A percentile compares a stretch with the other conserved stretches of the same genome.
Conservation (phyloP, 2,888 invertebrate species). For the Acronicta alni region DNA sequence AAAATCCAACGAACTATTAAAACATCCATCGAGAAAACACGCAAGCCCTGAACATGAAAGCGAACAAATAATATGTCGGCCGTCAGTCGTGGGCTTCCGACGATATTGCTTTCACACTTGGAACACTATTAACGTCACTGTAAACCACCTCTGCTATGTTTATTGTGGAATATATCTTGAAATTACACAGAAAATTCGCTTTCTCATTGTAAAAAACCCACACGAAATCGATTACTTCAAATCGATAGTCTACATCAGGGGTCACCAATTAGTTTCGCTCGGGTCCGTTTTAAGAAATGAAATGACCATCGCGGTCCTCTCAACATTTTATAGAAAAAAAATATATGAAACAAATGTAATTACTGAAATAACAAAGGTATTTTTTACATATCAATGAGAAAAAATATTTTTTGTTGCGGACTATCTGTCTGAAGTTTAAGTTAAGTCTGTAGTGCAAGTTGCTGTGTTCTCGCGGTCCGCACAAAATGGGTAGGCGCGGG, state of each 20-base stretch:
- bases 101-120: slow-evolving; percentile 50
- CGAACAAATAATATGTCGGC: slow-evolving; percentile 37
- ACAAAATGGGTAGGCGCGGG: no score
- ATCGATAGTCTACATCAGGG: slow-evolving; percentile 2
- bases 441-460: no score
- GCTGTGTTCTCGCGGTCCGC: no score
- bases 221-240: slow-evolving; percentile 23
- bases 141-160: slow-evolving; percentile 47
- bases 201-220: slow-evolving; percentile 49
- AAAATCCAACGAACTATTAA: not conserved
- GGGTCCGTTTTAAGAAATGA: no score
- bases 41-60: slow-evolving; percentile 28
- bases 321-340: no score
- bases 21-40: not conserved
- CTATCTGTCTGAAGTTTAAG: no score
- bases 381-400: no score
- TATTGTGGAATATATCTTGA: slow-evolving; percentile 51
- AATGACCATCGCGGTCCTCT: no score
- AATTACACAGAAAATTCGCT: slow-evolving; percentile 23
- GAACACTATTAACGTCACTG: slow-evolving; percentile 52
- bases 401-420: no score
- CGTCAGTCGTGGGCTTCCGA: slow-evolving; percentile 38
- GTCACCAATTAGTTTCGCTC: no score
- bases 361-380: no score
- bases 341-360: no score